phyloP scores from a whole-genome alignment of 1,140 invertebrate species.

The Drosophila pallidifrons region DNA sequence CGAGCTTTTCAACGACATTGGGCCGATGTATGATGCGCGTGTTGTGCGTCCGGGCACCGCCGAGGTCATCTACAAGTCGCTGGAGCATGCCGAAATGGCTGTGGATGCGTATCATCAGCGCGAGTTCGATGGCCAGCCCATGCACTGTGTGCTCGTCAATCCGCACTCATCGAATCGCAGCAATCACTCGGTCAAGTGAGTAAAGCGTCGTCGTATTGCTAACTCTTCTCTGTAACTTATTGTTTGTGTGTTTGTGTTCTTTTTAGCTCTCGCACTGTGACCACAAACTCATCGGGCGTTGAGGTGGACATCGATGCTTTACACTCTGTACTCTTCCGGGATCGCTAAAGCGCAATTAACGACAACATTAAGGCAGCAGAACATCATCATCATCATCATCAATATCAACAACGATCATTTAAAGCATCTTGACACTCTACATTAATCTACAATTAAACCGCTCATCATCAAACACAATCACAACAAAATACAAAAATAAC shows the following conservation, averaged over 20 bases:
- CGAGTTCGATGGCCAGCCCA: slow-evolving; percentile 93
- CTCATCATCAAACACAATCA: not conserved
- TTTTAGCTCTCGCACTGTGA: slow-evolving; percentile 65
- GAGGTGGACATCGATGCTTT: slow-evolving; percentile 75
- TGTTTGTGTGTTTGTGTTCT: too few species aligned
- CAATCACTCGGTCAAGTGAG: slow-evolving; percentile 84
- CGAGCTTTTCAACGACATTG: slow-evolving; percentile 97
- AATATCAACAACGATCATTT: not conserved
- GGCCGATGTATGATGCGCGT: slow-evolving; percentile 92
- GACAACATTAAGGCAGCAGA: too few species aligned
- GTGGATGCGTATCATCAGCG: slow-evolving; percentile 96
- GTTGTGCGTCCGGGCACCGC: slow-evolving; percentile 94
- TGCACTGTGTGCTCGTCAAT: slow-evolving; percentile 92
- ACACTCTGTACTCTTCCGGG: slow-evolving; percentile 74
- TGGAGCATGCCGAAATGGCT: slow-evolving; percentile 94
- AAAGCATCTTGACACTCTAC: slow-evolving; percentile 7
- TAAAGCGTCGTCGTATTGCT: slow-evolving; percentile 26
- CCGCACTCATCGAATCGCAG: slow-evolving; percentile 88
- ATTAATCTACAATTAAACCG: slow-evolving; percentile 13
- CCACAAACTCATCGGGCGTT: slow-evolving; percentile 71
- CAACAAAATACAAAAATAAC: not conserved
- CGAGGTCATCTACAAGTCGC: slow-evolving; percentile 94
- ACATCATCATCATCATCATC: too few species aligned
- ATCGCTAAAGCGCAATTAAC: slow-evolving; percentile 48
- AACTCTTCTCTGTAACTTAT: not conserved